These are phyloP conservation scores for Steatocranus sp. DNA, from an alignment of 2,797 vertebrate species.

Conservation along the genomic window DNA sequence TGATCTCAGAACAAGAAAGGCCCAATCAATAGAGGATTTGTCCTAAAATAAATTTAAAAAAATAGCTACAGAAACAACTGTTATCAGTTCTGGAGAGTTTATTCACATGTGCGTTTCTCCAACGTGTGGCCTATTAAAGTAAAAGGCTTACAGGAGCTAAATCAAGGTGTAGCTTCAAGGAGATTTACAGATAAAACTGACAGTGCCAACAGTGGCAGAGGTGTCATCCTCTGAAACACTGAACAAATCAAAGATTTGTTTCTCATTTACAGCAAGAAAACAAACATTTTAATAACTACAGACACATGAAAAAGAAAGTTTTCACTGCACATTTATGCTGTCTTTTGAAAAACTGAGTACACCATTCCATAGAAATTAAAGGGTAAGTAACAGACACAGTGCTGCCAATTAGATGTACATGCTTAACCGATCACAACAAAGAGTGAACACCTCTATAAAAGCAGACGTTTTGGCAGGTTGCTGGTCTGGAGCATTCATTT, in stretches of 20 bases:
- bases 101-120: slow-evolving; percentile 3
- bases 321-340: background rate
- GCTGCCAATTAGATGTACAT: background rate
- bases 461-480: background rate
- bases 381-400: background rate
- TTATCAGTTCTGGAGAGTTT: slow-evolving; percentile 7
- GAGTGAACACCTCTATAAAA: background rate
- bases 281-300: background rate
- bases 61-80: background rate
- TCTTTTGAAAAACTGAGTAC: background rate
- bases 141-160: background rate
- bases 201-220: background rate
- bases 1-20: slow-evolving; percentile 56
- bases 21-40: slow-evolving; percentile 32
- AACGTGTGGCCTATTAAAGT: background rate
- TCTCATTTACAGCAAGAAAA: background rate
- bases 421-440: background rate
- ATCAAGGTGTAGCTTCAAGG: background rate
- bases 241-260: background rate
- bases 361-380: background rate
- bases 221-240: background rate
- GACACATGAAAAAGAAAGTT: background rate
- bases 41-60: background rate
- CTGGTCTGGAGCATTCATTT: background rate
- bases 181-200: background rate